A percentile compares a stretch with the other conserved stretches of the same genome.
Evolutionary conservation across 2,113 vertebrate genomes (phyloP).

Genomic region (Anoplopoma fimbria): DNA sequence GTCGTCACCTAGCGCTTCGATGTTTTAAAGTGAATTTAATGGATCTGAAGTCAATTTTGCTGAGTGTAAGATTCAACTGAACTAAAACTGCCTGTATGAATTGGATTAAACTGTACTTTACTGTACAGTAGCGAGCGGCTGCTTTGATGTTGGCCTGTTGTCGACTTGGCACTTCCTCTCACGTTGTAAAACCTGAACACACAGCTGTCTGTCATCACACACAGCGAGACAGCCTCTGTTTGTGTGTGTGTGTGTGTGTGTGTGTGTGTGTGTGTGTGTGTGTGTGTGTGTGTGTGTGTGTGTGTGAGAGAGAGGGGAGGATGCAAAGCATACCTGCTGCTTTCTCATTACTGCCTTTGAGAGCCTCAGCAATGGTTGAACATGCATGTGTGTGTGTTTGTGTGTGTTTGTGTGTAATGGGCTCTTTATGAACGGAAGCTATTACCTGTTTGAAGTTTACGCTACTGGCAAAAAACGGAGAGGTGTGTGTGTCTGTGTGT

Average conservation of each 20-base stretch:
- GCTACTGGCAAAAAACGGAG: conserved; percentile 61
- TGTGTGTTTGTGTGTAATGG: conserved; percentile 42
- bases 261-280: neutral
- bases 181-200: conserved; percentile 68
- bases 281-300: neutral
- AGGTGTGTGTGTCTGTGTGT: conserved; percentile 18
- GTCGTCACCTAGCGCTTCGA: too few relatives aligned
- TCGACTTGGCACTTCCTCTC: conserved; percentile 68
- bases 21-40: too few relatives aligned
- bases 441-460: conserved; percentile 75
- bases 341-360: conserved; percentile 76
- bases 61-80: neutral
- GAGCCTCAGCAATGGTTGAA: conserved; percentile 52
- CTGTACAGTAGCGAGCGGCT: conserved; percentile 41
- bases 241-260: conserved; percentile 23
- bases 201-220: conserved; percentile 80
- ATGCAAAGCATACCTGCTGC: conserved; percentile 70
- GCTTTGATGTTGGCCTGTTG: conserved; percentile 70
- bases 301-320: conserved; percentile 25
- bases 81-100: neutral
- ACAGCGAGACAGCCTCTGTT: conserved; percentile 61
- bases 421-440: conserved; percentile 74
- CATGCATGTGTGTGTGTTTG: conserved; percentile 6
- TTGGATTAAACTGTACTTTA: conserved; percentile 1
- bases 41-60: too few relatives aligned